Evolutionary conservation across 2,797 vertebrate species (phyloP), one percentile per base, ranked within the genome.

Genomic region (Tenualosa ilisha): DNA sequence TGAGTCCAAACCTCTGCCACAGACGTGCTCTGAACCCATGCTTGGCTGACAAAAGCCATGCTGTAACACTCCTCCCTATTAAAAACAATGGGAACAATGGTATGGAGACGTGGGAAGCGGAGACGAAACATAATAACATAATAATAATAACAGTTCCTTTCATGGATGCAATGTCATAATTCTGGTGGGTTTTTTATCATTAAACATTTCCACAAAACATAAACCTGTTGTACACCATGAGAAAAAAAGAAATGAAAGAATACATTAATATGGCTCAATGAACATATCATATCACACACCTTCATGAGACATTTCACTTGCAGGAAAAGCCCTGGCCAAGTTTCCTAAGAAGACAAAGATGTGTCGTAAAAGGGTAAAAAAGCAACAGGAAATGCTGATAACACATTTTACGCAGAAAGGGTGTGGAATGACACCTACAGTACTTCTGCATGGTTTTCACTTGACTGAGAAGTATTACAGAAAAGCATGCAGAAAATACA

Each of bases 21-120:
- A 68, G 53, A 82, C 63, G 53, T 83, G 81, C 63, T 56, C 54
- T 82, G 72, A 17, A 79, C 37, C 15, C 12, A 79, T 84, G 50
- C 63, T 11, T 40, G 43, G 50, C 22, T 40, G 43, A 59, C 22
- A 53, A 61, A n/a, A 40, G n/a, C 49, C 79, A 68, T 51, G 11
- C 82, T 53, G 61, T 65, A 82, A 82, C 83, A 72, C 50, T 54
- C 24, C 37, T 82, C 53, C 20, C 82, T 26, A 51, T 84, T 51
- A 54, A 83, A 81, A 87, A 79, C 72, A 79, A 40, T 43, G 72
- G 40, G 72, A 79, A 79, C 72, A 79, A 79, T 79, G 40, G 40
- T 43, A 79, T 22, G 20, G 72, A 79, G 72, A 79, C 72, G 72
- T 79, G 72, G 72, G 72, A 79, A 79, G 72, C 40, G 6, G 37